Evolutionary conservation across 2,888 invertebrate genomes (phyloP), one percentile per base, ranked within the genome.

Genomic region (Lithophane leautieri): DNA sequence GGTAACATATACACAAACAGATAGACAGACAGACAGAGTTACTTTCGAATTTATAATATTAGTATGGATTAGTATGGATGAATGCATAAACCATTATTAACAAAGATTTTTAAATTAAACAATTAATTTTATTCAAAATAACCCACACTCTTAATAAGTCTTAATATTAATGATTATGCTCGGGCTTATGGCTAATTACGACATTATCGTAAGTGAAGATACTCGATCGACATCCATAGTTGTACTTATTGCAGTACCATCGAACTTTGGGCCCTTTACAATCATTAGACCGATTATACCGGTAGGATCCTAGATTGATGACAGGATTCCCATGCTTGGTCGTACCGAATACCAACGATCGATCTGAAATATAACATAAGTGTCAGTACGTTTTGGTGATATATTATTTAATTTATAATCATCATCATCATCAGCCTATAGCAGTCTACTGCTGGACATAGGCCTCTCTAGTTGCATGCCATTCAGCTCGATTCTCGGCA

Each of bases 271-370:
- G 22, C 0, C 84, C 83, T 61, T 44, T 84, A 40, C 58, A 71
- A 2, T 1, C 25, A 25, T n/a, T 71, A 1, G 44, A 34, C 19
- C 56, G 58, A n/a, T 85, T 78, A 44, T 82, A 83, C 2, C 85
- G 70, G 42, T 85, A 78, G 9, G 25, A 14, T 28, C 78, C 85
- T 11, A 83, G 25, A 22, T 52, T 40, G 7, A 83, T 28, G 1
- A 84, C 78, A 42, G 70, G 85, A 25, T 65, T 81, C 25, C 83
- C 83, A 52, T 65, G 34, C 40, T 50, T 77, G 0, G 74, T 84
- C 16, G 22, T 62, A 25, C 69, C 52, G 44, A 78, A 81, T 42
- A 66, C 19, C 25, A 54, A 63, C 8, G 16, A 7, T 19, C 12
- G 2, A 34, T 25, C 81, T 83, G 79, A 61, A 80, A 82, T 11